Percentiles rank a stretch among this genome's conserved stretches.
Conservation (phyloP, 2,888 invertebrate species). For the Alloplasta piceator region DNA sequence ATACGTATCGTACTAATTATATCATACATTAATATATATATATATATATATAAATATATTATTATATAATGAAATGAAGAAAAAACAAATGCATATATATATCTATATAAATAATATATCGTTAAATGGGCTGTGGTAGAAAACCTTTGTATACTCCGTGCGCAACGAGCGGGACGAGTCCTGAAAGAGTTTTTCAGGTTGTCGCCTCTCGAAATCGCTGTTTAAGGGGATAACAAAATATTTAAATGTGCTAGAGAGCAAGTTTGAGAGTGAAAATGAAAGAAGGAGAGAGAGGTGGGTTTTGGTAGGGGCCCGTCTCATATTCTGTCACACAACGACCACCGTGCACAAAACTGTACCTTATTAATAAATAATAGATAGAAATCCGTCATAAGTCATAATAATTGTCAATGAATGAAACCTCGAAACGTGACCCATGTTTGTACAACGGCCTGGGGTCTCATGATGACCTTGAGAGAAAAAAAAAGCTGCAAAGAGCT, state of each 20-base stretch:
- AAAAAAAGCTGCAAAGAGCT: conserved; percentile 23
- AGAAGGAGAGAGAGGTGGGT: conserved; percentile 48
- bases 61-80: conserved; percentile 29
- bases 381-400: conserved; percentile 79
- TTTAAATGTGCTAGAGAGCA: conserved; percentile 47
- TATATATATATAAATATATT: conserved; percentile 7
- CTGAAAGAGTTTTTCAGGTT: conserved; percentile 47
- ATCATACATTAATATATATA: conserved; percentile 55
- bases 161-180: conserved; percentile 60
- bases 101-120: conserved; percentile 72
- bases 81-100: conserved; percentile 21
- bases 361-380: conserved; percentile 75
- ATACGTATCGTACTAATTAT: conserved; percentile 65
- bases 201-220: conserved; percentile 47
- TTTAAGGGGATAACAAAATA: conserved; percentile 42
- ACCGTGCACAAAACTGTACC: conserved; percentile 80
- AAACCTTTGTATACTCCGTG: conserved; percentile 78
- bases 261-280: conserved; percentile 12
- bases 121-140: conserved; percentile 82
- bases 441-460: conserved; percentile 52
- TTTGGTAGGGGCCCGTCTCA: conserved; percentile 50
- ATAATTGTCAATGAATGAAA: conserved; percentile 81
- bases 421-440: conserved; percentile 68
- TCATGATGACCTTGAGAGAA: conserved; percentile 41
- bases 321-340: conserved; percentile 77